Conservation (phyloP, 2,113 vertebrate species). For the Ornithorhynchus anatinus region DNA sequence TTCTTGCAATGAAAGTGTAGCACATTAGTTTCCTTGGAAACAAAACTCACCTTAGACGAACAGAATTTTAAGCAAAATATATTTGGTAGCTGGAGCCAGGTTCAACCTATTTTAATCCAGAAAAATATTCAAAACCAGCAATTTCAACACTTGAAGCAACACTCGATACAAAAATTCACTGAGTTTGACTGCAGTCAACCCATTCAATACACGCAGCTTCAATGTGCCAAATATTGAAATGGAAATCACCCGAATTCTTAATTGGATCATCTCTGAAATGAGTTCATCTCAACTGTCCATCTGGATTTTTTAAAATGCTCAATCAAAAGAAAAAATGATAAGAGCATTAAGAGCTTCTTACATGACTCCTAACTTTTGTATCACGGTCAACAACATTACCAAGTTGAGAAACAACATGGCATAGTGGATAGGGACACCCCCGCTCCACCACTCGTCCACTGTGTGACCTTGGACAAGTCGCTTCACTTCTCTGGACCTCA, state of each 20-base stretch:
- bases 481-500: no score
- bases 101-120: conserved; percentile 66
- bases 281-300: no score
- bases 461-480: no score
- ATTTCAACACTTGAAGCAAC: conserved; percentile 41
- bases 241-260: neutral
- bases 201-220: conserved; percentile 37
- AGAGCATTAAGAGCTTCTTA: neutral
- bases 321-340: neutral
- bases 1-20: conserved; percentile 46
- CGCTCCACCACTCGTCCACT: no score
- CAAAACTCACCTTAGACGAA: conserved; percentile 69
- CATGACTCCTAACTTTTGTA: no score
- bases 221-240: neutral
- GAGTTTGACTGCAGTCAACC: conserved; percentile 8
- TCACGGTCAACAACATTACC: no score
- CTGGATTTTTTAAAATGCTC: no score
- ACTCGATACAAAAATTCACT: conserved; percentile 22
- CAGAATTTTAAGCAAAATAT: conserved; percentile 57
- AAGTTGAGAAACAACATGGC: no score
- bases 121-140: conserved; percentile 43
- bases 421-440: no score
- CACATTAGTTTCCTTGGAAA: conserved; percentile 81
- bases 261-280: conserved; percentile 1
- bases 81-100: conserved; percentile 56